These are phyloP conservation scores for Spatulosminthurus flaviceps DNA, from an alignment of 2,888 invertebrate species.

Conservation along the genomic window DNA sequence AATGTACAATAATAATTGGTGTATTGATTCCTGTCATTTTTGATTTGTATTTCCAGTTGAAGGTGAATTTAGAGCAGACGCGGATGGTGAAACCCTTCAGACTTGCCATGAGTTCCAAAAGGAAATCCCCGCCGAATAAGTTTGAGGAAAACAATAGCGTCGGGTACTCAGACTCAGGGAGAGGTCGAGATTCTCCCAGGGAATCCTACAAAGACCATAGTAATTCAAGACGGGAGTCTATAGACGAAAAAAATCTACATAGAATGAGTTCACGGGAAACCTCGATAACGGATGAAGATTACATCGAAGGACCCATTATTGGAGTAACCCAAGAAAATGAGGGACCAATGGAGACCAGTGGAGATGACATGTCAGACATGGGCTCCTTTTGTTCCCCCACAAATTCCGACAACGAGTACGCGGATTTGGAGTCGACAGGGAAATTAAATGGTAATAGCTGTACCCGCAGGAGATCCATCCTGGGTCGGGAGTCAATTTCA, in stretches of 20 bases:
- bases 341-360: conserved; percentile 53
- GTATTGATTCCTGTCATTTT: neutral
- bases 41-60: neutral
- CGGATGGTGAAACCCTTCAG: neutral
- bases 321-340: conserved; percentile 22
- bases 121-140: conserved; percentile 64
- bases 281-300: conserved; percentile 21
- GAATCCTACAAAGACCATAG: neutral
- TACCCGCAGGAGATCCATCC: conserved; percentile 27
- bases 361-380: conserved; percentile 61
- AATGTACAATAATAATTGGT: neutral
- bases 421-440: conserved; percentile 43
- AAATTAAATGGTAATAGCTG: conserved; percentile 48
- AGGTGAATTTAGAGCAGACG: neutral
- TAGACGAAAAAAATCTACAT: neutral
- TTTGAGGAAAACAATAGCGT: conserved; percentile 57
- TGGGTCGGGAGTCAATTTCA: conserved; percentile 46
- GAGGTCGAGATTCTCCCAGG: conserved; percentile 24
- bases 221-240: conserved; percentile 21
- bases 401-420: conserved; percentile 46
- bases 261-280: conserved; percentile 42
- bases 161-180: neutral
- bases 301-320: conserved; percentile 27
- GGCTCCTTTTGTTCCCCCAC: conserved; percentile 57
- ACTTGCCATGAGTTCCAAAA: conserved; percentile 61